phyloP scores from a whole-genome alignment of 2,888 invertebrate genomes.

The Callosobruchus maculatus region DNA sequence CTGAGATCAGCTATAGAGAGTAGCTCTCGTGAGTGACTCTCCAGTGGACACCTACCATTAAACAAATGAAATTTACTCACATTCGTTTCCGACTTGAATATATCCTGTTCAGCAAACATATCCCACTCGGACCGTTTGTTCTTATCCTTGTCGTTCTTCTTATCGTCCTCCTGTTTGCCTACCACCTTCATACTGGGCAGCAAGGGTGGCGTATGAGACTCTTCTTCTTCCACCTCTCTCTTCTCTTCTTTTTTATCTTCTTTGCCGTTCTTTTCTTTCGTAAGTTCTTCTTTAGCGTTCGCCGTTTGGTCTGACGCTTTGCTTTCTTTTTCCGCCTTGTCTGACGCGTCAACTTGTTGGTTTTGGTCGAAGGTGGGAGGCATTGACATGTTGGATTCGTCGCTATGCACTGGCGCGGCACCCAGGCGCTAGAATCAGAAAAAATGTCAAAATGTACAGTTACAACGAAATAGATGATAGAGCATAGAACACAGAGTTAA shows the following conservation, averaged over 20 bases:
- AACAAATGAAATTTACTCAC: constrained; percentile 30
- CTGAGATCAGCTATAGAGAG: too few relatives aligned
- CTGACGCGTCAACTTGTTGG: constrained; percentile 2
- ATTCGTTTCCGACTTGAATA: constrained; percentile 55
- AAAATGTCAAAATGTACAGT: too few relatives aligned
- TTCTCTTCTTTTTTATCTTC: constrained; percentile 9
- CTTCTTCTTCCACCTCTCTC: constrained; percentile 26
- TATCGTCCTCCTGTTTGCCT: constrained; percentile 31
- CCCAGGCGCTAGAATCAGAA: constrained; percentile 51
- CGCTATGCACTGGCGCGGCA: constrained; percentile 52
- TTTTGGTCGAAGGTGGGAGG: constrained; percentile 21
- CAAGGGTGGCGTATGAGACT: constrained; percentile 47
- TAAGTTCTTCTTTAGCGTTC: neutral
- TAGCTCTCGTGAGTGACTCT: too few relatives aligned
- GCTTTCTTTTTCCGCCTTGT: constrained; percentile 13
- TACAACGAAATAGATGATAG: too few relatives aligned
- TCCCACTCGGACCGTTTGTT: constrained; percentile 71
- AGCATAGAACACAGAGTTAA: too few relatives aligned
- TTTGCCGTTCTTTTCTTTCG: constrained; percentile 4
- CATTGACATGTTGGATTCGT: constrained; percentile 51
- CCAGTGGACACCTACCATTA: too few relatives aligned
- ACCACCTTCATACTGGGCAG: constrained; percentile 45
- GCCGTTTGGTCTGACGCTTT: neutral
- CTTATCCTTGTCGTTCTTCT: constrained; percentile 37
- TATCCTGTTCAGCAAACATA: constrained; percentile 91